Evolutionary conservation across 1,140 invertebrate genomes (phyloP), one percentile per base, ranked within the genome.

Genomic region (Brachionus rubens): DNA sequence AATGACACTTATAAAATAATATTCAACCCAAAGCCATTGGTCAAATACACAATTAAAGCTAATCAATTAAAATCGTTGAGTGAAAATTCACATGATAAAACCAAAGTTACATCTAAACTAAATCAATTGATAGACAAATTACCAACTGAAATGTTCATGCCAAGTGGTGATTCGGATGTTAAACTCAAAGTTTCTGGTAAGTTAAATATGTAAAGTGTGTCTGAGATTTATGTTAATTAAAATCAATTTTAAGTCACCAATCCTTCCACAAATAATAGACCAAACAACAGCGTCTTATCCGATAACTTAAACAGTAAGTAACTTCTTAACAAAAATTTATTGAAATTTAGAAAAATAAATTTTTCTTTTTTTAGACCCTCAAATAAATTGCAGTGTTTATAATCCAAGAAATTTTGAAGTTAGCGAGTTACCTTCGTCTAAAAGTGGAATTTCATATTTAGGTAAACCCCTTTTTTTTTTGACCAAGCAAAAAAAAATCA

Each of bases 331-430:
- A 30, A 33, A 56, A 30, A 4, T 40, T n/a, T 40, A 10, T 62
- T 41, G 5, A 10, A 46, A 46, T 46, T 14, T 7, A 46, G 14
- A 5, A 5, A 40, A 10, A 19, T 14, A 19, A 21, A 6, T 21
- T 30, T 16, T 43, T 14, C 28, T 5, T n/a, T 24, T 30, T 65
- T 43, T 12, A 65, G 33, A 65, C 24, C 41, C 0, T 12, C 19
- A 43, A 19, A 7, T 43, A 2, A 65, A 19, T 24, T 43, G 33
- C 43, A 30, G 19, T n/a, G 24, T 65, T 10, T 28, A 41, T 28
- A 65, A 65, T 28, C 59, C 59, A 24, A 65, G 43, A 41, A 65
- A 65, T 65, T 65, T 65, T 12, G 36, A 46, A 41, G 36, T 65
- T 9, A n/a, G 26, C 24, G 41, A 65, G 24, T 6, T 43, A 14